Evolutionary conservation across 2,797 vertebrate species (phyloP).

Genomic region (Huso huso): DNA sequence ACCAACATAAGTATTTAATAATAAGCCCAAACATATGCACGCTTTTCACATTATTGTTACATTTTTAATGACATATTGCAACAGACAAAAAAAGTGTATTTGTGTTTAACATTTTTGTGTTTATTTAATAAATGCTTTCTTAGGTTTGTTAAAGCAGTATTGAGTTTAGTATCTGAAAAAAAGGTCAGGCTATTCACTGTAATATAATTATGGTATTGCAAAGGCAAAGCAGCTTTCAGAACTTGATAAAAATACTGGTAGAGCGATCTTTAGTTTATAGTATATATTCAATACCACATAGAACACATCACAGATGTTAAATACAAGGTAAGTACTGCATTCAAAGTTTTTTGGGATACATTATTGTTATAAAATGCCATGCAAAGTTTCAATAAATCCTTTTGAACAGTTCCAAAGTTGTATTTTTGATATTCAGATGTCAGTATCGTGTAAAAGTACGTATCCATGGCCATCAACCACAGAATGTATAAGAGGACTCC

Average conservation of each 20-base stretch:
- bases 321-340: too few relatives aligned
- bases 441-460: too few relatives aligned
- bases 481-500: too few relatives aligned
- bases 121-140: conserved; percentile 41
- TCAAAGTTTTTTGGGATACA: too few relatives aligned
- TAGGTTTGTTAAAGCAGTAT: conserved; percentile 23
- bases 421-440: too few relatives aligned
- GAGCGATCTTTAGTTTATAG: too few relatives aligned
- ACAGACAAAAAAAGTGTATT: conserved; percentile 58
- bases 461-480: too few relatives aligned
- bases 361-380: too few relatives aligned
- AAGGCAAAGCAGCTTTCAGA: conserved; percentile 39
- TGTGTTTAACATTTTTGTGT: conserved; percentile 50
- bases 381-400: too few relatives aligned
- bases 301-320: too few relatives aligned
- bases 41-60: conserved; percentile 39
- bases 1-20: conserved; percentile 90
- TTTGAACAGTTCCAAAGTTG: too few relatives aligned
- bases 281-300: too few relatives aligned
- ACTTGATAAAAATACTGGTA: conserved; percentile 5
- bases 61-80: conserved; percentile 73
- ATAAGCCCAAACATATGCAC: conserved; percentile 82
- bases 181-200: conserved; percentile 29
- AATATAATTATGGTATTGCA: conserved; percentile 42
- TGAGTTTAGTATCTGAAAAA: conserved; percentile 19